phyloP scores from a whole-genome alignment of 1,140 invertebrate genomes.

The Argopecten irradians region DNA sequence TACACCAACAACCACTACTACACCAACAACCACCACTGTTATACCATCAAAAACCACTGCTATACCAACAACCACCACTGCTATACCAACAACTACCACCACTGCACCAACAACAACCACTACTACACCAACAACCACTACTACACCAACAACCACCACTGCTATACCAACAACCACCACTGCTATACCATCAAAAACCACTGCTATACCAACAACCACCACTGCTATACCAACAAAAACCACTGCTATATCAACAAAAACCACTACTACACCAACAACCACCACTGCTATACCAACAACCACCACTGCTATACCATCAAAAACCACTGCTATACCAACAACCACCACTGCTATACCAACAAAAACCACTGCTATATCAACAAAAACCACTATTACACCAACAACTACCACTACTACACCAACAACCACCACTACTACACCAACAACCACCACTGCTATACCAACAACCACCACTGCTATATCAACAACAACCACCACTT shows the following conservation, averaged over 20 bases:
- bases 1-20: not conserved
- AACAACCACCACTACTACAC: not conserved
- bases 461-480: not conserved
- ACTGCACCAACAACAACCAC: not conserved
- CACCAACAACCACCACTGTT: not conserved
- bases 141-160: not conserved
- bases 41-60: not conserved
- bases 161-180: not conserved
- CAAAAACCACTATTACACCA: not conserved
- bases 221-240: not conserved
- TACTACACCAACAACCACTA: not conserved
- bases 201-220: not conserved
- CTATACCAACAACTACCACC: not conserved
- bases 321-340: not conserved
- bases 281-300: not conserved
- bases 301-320: not conserved
- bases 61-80: not conserved
- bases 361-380: not conserved
- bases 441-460: not conserved
- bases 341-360: not conserved
- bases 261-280: not conserved
- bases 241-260: not conserved
- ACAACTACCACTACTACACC: not conserved
- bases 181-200: not conserved
- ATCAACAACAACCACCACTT: not conserved